Base-by-base conservation (phyloP, 2,888 invertebrate genomes). In the Agonopterix subpropinquella region DNA sequence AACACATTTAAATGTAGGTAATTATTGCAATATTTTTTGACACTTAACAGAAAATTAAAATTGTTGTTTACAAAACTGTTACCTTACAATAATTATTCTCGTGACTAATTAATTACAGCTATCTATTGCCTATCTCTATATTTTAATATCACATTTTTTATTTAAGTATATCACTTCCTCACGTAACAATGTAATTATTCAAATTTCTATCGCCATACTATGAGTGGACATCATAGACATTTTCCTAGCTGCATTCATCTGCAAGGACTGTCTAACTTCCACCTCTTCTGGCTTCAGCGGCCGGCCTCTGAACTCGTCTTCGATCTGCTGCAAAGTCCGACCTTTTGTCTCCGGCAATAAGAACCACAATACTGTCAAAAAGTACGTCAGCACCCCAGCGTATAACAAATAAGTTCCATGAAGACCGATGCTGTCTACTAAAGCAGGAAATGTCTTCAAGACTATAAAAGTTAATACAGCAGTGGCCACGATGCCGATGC, bases 261-360 rank as follows among this genome's bases (percentile, higher is more conserved):
- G 67, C 53, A 80, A 56, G 0, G 75, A 70, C 51, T 68, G 67
- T 48, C 59, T 73, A 8, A 67, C 70, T 51, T 74, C 71, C 4
- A 70, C 55, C 55, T 80, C 76, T 28, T 64, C 64, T 4, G 64
- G 57, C 9, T 59, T 68, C 50, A 73, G 53, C 1, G 74, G 72
- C 36, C 70, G 61, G 0, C 80, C 83, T 55, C 79, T 70, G 50
- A 90, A 90, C 50, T 78, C 76, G 10, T 90, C 90, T 56, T 92
- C 92, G 44, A 93, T 93, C 66, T 93, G 90, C 52, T 91, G 84
- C 47, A 93, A 72, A 0, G 92, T 91, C 57, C 89, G 91, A 2
- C 91, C 91, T 56, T 90, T 91, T 0, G 93, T 93, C 70, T 93
- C 92, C 0, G 93, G 93, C 44, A 93, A 67, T 44, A 89, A 65